Conservation (phyloP, 2,888 invertebrate species). For the Formica aserva region DNA sequence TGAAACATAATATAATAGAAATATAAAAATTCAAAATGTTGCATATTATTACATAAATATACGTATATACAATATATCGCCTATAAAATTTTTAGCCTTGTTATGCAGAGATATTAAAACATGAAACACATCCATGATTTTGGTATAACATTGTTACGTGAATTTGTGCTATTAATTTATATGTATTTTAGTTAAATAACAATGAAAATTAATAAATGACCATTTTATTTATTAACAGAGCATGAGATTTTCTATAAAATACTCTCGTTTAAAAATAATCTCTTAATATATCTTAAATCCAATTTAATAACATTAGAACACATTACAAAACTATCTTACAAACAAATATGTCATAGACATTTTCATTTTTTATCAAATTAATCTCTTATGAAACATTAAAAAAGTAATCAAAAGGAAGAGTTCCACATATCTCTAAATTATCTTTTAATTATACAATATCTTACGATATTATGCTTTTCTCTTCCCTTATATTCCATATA, state of each 20-base stretch:
- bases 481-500: neutral
- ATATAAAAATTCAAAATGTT: conserved; percentile 12
- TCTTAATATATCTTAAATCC: conserved; percentile 7
- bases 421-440: neutral
- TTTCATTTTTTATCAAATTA: conserved; percentile 15
- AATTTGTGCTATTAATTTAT: neutral
- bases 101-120: neutral
- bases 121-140: conserved; percentile 12
- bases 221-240: conserved; percentile 46
- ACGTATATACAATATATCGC: conserved; percentile 14
- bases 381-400: conserved; percentile 4
- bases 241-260: conserved; percentile 12
- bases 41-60: conserved; percentile 13
- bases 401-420: conserved; percentile 8
- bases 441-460: conserved; percentile 18
- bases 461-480: neutral
- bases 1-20: neutral
- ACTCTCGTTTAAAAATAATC: conserved; percentile 31
- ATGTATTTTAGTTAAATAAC: conserved; percentile 26
- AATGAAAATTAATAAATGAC: conserved; percentile 25
- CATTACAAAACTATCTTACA: conserved; percentile 7
- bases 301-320: conserved; percentile 25
- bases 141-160: conserved; percentile 1
- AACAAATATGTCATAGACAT: neutral
- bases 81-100: conserved; percentile 8